phyloP scores from a whole-genome alignment of 1,140 invertebrate species.

The Physella acuta region DNA sequence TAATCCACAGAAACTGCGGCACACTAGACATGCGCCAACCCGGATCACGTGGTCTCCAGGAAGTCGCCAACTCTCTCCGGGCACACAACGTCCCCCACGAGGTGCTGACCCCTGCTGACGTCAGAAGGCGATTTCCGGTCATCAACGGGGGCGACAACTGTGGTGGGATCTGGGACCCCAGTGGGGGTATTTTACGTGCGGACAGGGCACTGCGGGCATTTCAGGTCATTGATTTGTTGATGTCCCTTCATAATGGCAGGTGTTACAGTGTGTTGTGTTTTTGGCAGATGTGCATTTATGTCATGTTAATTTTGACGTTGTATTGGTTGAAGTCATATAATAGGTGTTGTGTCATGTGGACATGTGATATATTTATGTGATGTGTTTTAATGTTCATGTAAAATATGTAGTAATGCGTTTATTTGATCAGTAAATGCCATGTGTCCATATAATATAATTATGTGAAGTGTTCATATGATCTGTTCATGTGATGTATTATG shows the following conservation, averaged over 20 bases:
- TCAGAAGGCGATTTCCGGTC: neutral
- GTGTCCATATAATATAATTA: neutral
- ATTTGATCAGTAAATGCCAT: neutral
- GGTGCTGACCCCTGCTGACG: neutral
- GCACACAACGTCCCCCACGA: neutral
- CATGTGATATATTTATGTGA: neutral
- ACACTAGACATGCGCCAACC: neutral
- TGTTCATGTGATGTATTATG: neutral
- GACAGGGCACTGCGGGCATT: slow-evolving; percentile 48
- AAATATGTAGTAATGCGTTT: neutral
- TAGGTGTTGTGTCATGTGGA: neutral
- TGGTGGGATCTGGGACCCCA: slow-evolving; percentile 40
- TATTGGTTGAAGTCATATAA: neutral
- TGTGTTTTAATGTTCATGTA: neutral
- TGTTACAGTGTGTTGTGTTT: too few species aligned
- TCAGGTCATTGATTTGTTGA: slow-evolving; percentile 45
- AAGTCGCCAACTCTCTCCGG: neutral
- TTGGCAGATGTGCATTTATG: neutral
- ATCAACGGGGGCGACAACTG: neutral
- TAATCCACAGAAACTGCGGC: slow-evolving; percentile 20
- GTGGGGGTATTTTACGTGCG: slow-evolving; percentile 47
- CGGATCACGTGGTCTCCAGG: neutral
- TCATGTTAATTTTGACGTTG: neutral
- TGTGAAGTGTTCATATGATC: neutral
- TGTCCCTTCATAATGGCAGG: too few species aligned